Evolutionary conservation across 2,113 vertebrate species (phyloP), one percentile per base, ranked within the genome.

Genomic region (Notarius lentiginosus): DNA sequence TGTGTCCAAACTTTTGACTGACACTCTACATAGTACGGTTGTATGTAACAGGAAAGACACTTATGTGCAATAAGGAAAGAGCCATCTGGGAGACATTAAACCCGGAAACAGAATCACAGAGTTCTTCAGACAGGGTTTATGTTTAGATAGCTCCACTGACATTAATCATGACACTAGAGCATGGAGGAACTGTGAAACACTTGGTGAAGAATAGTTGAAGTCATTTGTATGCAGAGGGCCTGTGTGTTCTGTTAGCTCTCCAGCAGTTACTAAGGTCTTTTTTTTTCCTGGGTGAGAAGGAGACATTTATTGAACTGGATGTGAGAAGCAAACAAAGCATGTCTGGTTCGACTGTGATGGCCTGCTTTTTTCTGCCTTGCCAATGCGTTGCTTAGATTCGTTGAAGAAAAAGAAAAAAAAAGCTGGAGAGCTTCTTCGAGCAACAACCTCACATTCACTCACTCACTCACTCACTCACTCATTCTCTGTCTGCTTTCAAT

Each of bases 241-340:
- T 87, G 30, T 49, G 72, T 81, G 63, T 83, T 61, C 58, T 87
- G 83, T 87, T 79, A 87, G 76, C 79, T 82, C 61, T 88, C 70
- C 80, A 30, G 82, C 34, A 66, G 65, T 84, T 84, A 79, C 87
- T 58, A 87, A 60, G 82, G 58, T 82, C 82, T 55, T 81, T 89
- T 86, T 89, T 84, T 89, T 72, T 82, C 86, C 82, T 85, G 83
- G 89, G 72, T 84, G 72, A 86, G 63, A 89, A 76, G 85, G 77
- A 88, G 87, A 91, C 85, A 84, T 90, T 91, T 90, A 92, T 88
- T 91, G 88, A 92, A 90, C 79, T 66, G 86, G 84, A 91, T 89
- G 70, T 89, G 86, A 89, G 90, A 61, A 66, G 88, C 87, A 92
- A 93, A 90, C 88, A 90, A 91, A 91, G 86, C 89, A 70, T 86